Conservation (phyloP, 2,113 vertebrate genomes). For the Cavia porcellus region DNA sequence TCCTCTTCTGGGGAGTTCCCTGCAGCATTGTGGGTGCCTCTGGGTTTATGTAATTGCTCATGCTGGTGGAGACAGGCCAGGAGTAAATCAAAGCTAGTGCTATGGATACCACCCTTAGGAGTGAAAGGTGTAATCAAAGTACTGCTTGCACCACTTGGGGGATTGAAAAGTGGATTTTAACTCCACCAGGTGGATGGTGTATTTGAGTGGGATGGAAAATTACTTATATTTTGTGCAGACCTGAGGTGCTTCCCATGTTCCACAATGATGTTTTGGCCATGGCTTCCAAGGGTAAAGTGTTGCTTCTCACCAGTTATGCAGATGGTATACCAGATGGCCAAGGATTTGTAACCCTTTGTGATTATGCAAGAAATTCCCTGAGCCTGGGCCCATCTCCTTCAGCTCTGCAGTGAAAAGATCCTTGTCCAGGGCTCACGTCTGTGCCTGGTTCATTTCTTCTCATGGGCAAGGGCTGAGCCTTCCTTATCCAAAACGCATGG, state of each 20-base stretch:
- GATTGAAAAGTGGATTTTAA: neutral
- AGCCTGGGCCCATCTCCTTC: neutral
- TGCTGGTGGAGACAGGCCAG: neutral
- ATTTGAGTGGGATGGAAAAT: neutral
- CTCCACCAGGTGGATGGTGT: neutral
- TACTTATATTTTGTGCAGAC: neutral
- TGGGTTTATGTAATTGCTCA: neutral
- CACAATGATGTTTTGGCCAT: neutral
- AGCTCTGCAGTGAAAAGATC: fast-evolving
- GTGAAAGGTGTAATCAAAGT: neutral
- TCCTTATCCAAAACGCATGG: neutral
- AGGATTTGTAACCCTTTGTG: neutral
- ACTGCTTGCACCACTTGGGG: neutral
- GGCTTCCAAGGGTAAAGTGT: neutral
- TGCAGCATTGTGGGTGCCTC: too few species aligned
- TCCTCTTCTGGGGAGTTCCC: neutral
- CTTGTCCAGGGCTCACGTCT: fast-evolving
- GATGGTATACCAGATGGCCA: fast-evolving
- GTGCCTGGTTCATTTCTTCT: neutral
- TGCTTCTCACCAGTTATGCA: neutral
- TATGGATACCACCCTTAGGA: neutral
- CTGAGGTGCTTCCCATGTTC: neutral
- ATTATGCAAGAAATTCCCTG: fast-evolving
- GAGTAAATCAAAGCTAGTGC: neutral
- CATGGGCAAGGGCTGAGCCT: too few species aligned